Base-by-base conservation (phyloP, 2,797 vertebrate species). In the Micropoecilia bifurca region DNA sequence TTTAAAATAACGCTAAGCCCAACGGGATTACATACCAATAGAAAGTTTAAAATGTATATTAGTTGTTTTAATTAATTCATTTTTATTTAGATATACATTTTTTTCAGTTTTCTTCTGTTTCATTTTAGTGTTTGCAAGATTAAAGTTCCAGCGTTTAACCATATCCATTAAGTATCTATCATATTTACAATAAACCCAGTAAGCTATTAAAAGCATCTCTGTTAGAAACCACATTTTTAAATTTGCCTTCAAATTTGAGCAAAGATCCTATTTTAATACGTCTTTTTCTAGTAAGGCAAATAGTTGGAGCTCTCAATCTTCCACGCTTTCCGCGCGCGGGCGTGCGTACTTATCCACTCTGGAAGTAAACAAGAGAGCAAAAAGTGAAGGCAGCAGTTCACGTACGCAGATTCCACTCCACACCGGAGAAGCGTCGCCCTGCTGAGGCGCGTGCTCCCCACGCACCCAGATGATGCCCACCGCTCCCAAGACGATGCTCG, bases 361-460 rank as follows among this genome's bases (percentile, higher is more conserved):
- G 71, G 36, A 59, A 41, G 46, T 73, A 59, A 83, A 77, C 22
- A 82, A 71, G 4, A 57, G 22, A 16, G 8, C n/a, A 25, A 33
- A 79, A 78, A 85, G 50, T 50, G 53, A 48, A 33, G 48, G 30
- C 3, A 46, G 16, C 45, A 85, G 75, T 77, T 79, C 75, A 98
- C 98, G 93, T 97, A 99, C 98, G 96, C 98, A 99, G 95, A 98
- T 97, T 96, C 98, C 98, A 96, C 98, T 99, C 98, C 98, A 99
- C 93, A 99, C 97, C 95, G 98, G 98, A 93, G 98, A 99, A 91
- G 97, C 97, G 95, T 99, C 97, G 92, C 98, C 98, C 92, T 98
- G 98, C 93, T 98, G 97, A 87, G 96, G 96, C 88, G 96, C 96
- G 92, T 96, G 96, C 83, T 96, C 91, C 83, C 94, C 96, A 80